These are phyloP conservation scores for Drosophila oshimai DNA, from an alignment of 1,140 invertebrate species.

Conservation along the genomic window DNA sequence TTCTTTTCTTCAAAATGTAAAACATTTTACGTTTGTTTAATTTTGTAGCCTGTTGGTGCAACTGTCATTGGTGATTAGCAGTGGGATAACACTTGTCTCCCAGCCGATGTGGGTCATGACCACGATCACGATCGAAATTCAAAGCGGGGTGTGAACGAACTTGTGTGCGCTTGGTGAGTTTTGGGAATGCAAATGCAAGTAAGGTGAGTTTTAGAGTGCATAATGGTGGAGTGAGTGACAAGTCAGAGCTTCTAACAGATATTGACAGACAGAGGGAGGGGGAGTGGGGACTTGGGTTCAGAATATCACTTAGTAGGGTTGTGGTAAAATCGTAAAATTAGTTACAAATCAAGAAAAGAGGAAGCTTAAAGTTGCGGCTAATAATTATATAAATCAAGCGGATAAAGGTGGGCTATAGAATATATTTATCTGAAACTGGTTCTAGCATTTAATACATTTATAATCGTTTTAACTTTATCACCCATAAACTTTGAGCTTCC, in stretches of 20 bases:
- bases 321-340: conserved; percentile 4
- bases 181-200: conserved; percentile 21
- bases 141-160: conserved; percentile 2
- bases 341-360: conserved; percentile 2
- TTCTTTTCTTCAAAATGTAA: no score
- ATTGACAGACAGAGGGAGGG: not conserved
- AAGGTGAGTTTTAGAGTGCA: conserved; percentile 4
- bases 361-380: conserved; percentile 16
- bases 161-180: not conserved
- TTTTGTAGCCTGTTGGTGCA: not conserved
- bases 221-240: not conserved
- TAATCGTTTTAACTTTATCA: not conserved
- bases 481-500: conserved; percentile 19
- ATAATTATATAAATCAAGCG: no score
- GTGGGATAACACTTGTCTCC: conserved; percentile 14
- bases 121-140: conserved; percentile 18
- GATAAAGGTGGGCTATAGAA: no score
- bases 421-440: not conserved
- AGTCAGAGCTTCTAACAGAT: conserved; percentile 4
- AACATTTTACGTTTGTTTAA: no score
- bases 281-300: conserved; percentile 10
- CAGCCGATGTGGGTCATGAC: conserved; percentile 30
- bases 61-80: conserved; percentile 3
- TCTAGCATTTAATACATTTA: conserved; percentile 1
- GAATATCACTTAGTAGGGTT: conserved; percentile 14